phyloP scores from a whole-genome alignment of 2,113 vertebrate genomes.

The Mustela nigripes region DNA sequence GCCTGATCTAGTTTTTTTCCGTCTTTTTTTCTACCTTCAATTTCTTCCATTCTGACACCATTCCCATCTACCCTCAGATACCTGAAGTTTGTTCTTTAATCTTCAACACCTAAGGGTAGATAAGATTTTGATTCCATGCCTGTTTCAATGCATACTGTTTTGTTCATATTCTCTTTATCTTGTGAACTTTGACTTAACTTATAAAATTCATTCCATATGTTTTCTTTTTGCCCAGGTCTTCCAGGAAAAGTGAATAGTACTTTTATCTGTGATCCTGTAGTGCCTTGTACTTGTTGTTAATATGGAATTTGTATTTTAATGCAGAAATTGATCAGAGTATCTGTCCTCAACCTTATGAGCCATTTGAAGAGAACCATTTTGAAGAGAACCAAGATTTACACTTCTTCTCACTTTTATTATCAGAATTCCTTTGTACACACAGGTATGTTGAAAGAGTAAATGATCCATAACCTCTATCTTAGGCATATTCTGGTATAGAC shows the following conservation, averaged over 20 bases:
- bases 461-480: not conserved
- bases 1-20: not conserved
- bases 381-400: not conserved
- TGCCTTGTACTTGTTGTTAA: too few species aligned
- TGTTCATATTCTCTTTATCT: not conserved
- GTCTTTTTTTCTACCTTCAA: not conserved
- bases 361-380: not conserved
- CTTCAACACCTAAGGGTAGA: not conserved
- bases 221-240: not conserved
- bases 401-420: not conserved
- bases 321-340: not conserved
- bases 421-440: not conserved
- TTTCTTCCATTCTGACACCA: not conserved
- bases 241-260: not conserved
- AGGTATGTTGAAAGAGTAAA: not conserved
- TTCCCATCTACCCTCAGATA: not conserved
- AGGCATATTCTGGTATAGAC: not conserved
- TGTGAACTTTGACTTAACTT: not conserved
- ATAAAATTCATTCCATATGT: not conserved
- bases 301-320: not conserved
- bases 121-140: not conserved
- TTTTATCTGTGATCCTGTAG: not conserved
- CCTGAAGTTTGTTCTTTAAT: not conserved
- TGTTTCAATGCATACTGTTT: not conserved
- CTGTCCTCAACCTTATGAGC: not conserved